Conservation (phyloP, 2,888 invertebrate genomes). For the Phasia obesa region DNA sequence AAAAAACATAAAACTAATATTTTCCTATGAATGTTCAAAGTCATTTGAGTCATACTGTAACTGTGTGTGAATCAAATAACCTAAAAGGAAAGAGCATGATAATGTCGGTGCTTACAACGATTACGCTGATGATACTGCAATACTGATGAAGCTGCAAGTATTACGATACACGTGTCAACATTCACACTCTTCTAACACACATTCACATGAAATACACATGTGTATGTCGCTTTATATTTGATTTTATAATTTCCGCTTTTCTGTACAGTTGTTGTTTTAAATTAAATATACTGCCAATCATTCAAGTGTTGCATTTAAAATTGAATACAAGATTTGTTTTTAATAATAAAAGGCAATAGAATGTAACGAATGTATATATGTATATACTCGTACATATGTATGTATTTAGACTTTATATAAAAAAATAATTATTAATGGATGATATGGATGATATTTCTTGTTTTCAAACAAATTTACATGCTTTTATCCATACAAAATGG, state of each 20-base stretch:
- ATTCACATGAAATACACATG: too few relatives aligned
- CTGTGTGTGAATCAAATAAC: too few relatives aligned
- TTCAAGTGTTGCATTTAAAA: constrained; percentile 58
- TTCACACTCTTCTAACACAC: neutral
- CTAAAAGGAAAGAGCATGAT: neutral
- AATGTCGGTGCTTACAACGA: constrained; percentile 41
- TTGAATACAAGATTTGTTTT: constrained; percentile 30
- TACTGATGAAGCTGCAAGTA: constrained; percentile 18
- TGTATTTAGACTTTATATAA: neutral
- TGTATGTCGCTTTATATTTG: constrained; percentile 43
- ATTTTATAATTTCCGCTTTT: constrained; percentile 65
- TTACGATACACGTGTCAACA: constrained; percentile 37
- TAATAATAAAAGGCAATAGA: neutral
- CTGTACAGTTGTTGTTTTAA: constrained; percentile 58
- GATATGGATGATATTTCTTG: constrained; percentile 49
- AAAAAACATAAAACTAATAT: too few relatives aligned
- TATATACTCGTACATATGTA: neutral
- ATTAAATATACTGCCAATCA: constrained; percentile 63
- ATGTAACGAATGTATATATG: neutral
- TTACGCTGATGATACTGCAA: constrained; percentile 36
- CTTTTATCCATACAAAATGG: constrained; percentile 16
- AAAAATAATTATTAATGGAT: constrained; percentile 52
- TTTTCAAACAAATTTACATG: constrained; percentile 23
- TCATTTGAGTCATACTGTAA: too few relatives aligned
- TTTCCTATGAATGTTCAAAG: too few relatives aligned